These are phyloP conservation scores for Mesorhabditis belari DNA, from an alignment of 2,888 invertebrate species.

Conservation along the genomic window DNA sequence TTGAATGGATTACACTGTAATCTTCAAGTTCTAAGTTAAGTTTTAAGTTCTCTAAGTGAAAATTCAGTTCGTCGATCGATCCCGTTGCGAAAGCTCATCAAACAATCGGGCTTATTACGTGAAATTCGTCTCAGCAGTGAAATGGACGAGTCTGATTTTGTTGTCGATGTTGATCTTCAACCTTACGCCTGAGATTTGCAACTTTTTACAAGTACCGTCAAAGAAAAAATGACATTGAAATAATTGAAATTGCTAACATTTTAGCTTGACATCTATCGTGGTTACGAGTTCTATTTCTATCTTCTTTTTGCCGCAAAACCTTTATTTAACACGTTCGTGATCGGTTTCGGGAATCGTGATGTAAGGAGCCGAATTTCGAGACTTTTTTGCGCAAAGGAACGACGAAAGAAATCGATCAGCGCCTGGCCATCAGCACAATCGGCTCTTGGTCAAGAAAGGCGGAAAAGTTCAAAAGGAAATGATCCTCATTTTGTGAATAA, in stretches of 20 bases:
- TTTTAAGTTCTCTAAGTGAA: too few relatives aligned
- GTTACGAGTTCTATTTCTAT: not conserved
- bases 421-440: not conserved
- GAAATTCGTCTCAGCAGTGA: not conserved
- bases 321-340: not conserved
- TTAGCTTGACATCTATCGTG: not conserved
- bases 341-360: not conserved
- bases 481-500: too few relatives aligned
- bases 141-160: not conserved
- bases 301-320: not conserved
- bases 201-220: not conserved
- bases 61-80: not conserved
- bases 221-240: not conserved
- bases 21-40: too few relatives aligned
- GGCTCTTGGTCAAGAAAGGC: too few relatives aligned
- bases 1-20: too few relatives aligned
- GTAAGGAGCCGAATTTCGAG: not conserved
- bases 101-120: not conserved
- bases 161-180: not conserved
- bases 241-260: not conserved
- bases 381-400: not conserved
- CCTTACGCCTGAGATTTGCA: not conserved
- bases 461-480: too few relatives aligned
- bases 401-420: not conserved
- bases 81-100: not conserved